A percentile compares a stretch with the other conserved stretches of the same genome.
Conservation (phyloP, 2,113 vertebrate genomes). For the Rostratula benghalensis region DNA sequence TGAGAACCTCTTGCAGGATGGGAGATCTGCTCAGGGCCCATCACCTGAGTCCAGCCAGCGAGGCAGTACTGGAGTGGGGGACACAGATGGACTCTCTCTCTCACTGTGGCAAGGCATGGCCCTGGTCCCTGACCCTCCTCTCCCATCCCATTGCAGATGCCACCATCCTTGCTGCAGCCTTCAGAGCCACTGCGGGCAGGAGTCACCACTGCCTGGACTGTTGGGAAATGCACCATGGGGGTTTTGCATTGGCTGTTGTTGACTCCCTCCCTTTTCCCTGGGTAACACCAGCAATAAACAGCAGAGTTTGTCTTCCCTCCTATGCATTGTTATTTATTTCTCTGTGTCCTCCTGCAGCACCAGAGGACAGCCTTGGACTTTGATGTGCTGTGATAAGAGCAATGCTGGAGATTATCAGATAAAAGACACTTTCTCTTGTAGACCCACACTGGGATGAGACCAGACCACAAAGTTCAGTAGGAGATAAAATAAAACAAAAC, state of each 20-base stretch:
- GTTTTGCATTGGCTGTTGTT: rapidly evolving
- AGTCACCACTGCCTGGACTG: neutral
- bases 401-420: neutral
- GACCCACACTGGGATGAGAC: neutral
- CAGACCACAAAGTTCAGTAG: neutral
- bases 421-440: neutral
- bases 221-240: rapidly evolving
- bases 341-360: neutral
- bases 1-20: neutral
- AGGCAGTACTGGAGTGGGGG: too few relatives aligned
- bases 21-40: neutral
- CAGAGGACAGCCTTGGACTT: neutral
- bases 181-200: neutral
- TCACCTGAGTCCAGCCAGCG: neutral
- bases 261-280: neutral
- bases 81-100: neutral
- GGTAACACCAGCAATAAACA: neutral
- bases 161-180: neutral
- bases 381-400: neutral
- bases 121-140: neutral
- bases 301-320: neutral
- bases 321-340: neutral
- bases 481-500: neutral
- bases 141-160: neutral
- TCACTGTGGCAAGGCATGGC: neutral